Percentiles rank a stretch among this genome's conserved stretches.
Evolutionary conservation across 1,140 invertebrate species (phyloP).

Genomic region (Drosophila persimilis): DNA sequence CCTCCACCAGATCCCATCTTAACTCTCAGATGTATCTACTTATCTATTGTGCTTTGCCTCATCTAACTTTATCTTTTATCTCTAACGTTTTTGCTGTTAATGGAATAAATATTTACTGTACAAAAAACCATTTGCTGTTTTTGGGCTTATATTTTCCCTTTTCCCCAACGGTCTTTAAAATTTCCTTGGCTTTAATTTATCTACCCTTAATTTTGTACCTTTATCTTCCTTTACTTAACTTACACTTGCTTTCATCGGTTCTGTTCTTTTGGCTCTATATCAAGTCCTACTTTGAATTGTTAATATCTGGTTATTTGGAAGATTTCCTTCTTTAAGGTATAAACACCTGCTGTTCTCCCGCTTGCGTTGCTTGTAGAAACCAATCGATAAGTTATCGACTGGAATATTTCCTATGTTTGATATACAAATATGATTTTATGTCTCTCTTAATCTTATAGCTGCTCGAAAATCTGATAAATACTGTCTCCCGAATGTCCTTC

Average conservation of each 20-base stretch:
- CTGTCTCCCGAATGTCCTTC: too few species aligned
- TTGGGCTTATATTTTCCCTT: slow-evolving; percentile 31
- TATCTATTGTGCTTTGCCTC: slow-evolving; percentile 1
- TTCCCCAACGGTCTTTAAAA: background rate
- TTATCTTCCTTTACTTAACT: background rate
- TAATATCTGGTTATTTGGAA: slow-evolving; percentile 25
- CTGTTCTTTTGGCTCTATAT: too few species aligned
- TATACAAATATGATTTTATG: too few species aligned
- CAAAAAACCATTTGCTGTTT: slow-evolving; percentile 32
- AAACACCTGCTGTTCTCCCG: background rate
- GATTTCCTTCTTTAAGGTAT: too few species aligned
- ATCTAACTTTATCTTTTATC: slow-evolving; percentile 22
- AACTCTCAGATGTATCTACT: slow-evolving; percentile 30
- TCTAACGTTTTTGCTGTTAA: slow-evolving; percentile 28
- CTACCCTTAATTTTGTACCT: background rate
- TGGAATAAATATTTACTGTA: slow-evolving; percentile 63
- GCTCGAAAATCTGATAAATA: too few species aligned
- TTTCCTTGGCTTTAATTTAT: background rate
- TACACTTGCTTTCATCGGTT: too few species aligned
- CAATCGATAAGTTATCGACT: too few species aligned
- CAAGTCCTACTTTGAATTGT: background rate
- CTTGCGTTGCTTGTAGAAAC: too few species aligned
- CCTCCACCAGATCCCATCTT: slow-evolving; percentile 28
- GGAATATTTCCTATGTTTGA: too few species aligned
- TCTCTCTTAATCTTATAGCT: too few species aligned